Evolutionary conservation across 53 echinoderm and acorn worm species (phyloP), one percentile per base, ranked within the genome.

Genomic region (Arbacia lixula): DNA sequence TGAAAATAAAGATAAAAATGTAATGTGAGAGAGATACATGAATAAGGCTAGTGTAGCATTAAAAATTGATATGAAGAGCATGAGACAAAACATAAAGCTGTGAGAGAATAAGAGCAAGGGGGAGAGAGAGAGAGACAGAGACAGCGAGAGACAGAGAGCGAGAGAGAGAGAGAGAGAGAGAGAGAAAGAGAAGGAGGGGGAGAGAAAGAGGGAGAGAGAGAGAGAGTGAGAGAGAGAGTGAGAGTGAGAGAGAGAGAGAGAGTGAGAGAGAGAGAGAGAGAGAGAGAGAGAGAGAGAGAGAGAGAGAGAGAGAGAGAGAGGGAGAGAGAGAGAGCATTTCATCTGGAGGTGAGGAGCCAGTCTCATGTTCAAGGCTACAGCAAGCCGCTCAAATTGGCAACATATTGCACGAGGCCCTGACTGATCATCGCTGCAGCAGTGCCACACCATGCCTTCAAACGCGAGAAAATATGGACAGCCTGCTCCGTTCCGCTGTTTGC

Each of bases 381-480:
- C 29, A 4, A 0, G 25, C 40, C 5, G 69, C 69, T 43, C 25
- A 69, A 42, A 41, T 69, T 43, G 63, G 63, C 31, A 17, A 36
- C 6, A 25, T 24, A 12, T 32, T 4, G 36, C n/a, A 12, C 21
- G 36, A n/a, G 0, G 12, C 3, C 56, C 6, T 6, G 26, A 12
- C 3, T 32, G 32, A 35, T 2, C 38, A 20, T 34, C 2, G 25
- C 42, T 26, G 26, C 69, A n/a, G n/a, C 36, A 12, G 27, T 14
- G 43, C 43, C 43, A 69, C 24, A 36, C 69, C 43, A 43, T 69
- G 69, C 43, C 26, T 6, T 29, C 43, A 43, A 69, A 42, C 26
- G 69, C 69, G 69, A 69, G 69, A 69, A 69, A 69, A 69, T 69
- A 69, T 42, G 69, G 43, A 69, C 69, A 42, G 41, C 42, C 43